These are phyloP conservation scores for Hirtodrosophila duncani DNA, from an alignment of 2,888 invertebrate species.

Conservation along the genomic window DNA sequence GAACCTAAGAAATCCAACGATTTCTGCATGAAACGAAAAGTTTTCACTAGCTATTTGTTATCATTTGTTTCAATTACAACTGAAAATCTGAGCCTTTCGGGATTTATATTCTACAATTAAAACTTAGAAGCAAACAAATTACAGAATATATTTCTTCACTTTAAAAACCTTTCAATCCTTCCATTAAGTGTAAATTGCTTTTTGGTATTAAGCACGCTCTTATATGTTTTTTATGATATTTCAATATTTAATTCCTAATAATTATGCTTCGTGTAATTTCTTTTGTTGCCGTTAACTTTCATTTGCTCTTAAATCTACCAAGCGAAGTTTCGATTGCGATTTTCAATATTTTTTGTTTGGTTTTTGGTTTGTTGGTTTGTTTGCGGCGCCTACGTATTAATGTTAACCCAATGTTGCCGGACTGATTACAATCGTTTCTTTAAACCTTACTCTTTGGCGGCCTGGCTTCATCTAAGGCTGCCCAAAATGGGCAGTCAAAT, in stretches of 20 bases:
- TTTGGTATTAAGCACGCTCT: not conserved
- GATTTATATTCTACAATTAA: too few relatives aligned
- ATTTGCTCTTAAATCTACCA: slow-evolving; percentile 64
- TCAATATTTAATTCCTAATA: slow-evolving; percentile 47
- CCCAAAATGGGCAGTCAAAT: slow-evolving; percentile 78
- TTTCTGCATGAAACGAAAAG: too few relatives aligned
- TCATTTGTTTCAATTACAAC: too few relatives aligned
- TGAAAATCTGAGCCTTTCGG: too few relatives aligned
- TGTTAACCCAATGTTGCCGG: slow-evolving; percentile 71
- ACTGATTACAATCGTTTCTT: slow-evolving; percentile 47
- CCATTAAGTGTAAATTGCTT: slow-evolving; percentile 5
- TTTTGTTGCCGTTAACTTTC: slow-evolving; percentile 67
- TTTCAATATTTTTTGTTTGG: slow-evolving; percentile 22
- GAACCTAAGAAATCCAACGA: too few relatives aligned
- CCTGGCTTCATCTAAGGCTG: slow-evolving; percentile 76
- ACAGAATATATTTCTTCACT: too few relatives aligned
- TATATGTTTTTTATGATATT: slow-evolving; percentile 1
- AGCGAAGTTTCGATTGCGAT: slow-evolving; percentile 46
- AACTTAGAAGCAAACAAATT: too few relatives aligned
- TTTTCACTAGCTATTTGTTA: too few relatives aligned
- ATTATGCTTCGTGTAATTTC: slow-evolving; percentile 60
- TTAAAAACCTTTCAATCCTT: too few relatives aligned
- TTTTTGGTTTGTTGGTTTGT: slow-evolving; percentile 21
- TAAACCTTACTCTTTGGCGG: slow-evolving; percentile 23
- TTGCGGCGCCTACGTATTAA: slow-evolving; percentile 41